Conservation (phyloP, 2,888 invertebrate genomes). For the Eustalomyia histrio region DNA sequence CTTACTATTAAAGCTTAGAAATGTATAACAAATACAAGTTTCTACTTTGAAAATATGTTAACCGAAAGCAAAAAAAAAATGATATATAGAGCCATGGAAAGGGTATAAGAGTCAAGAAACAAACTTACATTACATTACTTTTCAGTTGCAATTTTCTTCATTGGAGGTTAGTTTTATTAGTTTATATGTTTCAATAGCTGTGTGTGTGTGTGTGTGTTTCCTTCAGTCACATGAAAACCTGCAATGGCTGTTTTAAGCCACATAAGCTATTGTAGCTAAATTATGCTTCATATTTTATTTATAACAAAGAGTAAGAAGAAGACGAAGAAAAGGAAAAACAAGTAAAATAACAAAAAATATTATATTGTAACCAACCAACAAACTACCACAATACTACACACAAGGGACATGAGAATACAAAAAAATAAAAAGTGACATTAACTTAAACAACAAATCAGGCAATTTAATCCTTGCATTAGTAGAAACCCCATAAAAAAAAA, state of each 20-base stretch:
- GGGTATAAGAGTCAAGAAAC: background rate
- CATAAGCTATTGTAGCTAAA: constrained; percentile 53
- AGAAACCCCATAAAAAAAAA: constrained; percentile 12
- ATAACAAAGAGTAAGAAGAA: constrained; percentile 24
- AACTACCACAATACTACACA: background rate
- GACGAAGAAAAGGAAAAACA: too few species aligned
- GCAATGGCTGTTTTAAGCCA: constrained; percentile 36
- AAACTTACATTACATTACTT: constrained; percentile 15
- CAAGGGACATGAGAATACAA: constrained; percentile 4
- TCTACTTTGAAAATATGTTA: constrained; percentile 19
- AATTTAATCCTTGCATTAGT: constrained; percentile 30
- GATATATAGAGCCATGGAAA: background rate
- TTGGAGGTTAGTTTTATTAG: constrained; percentile 25
- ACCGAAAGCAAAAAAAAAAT: constrained; percentile 8
- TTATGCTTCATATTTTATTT: constrained; percentile 59
- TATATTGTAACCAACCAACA: background rate
- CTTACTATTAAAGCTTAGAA: constrained; percentile 20
- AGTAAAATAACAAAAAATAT: constrained; percentile 8
- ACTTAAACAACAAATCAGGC: constrained; percentile 41
- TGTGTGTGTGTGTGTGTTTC: background rate
- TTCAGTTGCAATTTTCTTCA: constrained; percentile 39
- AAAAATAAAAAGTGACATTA: constrained; percentile 55
- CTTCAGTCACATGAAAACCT: constrained; percentile 20
- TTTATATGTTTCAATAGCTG: constrained; percentile 20
- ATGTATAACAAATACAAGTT: constrained; percentile 38